phyloP scores from a whole-genome alignment of 2,797 vertebrate species.

The Balearica regulorum region DNA sequence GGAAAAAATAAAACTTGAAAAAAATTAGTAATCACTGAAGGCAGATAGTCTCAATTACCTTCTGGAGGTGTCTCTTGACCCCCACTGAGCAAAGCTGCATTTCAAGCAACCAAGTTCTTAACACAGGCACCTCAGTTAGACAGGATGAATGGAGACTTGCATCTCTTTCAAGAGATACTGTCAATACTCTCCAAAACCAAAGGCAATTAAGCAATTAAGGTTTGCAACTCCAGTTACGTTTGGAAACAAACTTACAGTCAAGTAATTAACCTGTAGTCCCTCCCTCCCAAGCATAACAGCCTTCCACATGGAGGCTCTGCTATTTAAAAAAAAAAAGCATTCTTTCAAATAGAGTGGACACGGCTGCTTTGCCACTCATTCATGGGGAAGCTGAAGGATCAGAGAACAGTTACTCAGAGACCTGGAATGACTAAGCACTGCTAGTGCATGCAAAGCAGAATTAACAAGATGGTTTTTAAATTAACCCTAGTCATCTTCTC shows the following conservation, averaged over 20 bases:
- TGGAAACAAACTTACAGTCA: constrained; percentile 44
- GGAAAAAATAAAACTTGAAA: background rate
- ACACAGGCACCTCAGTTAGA: constrained; percentile 62
- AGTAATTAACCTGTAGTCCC: constrained; percentile 29
- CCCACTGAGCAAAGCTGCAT: background rate
- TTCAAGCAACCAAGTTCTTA: constrained; percentile 29
- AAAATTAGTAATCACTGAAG: background rate
- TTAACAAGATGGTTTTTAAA: constrained; percentile 45
- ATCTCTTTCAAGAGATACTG: background rate
- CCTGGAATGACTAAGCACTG: constrained; percentile 65
- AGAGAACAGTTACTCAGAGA: constrained; percentile 59
- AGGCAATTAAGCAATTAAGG: constrained; percentile 13
- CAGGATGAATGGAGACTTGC: constrained; percentile 51
- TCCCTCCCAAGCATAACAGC: constrained; percentile 38
- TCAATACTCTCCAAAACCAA: constrained; percentile 27
- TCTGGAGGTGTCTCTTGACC: background rate
- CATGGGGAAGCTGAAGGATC: constrained; percentile 46
- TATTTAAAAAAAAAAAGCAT: background rate
- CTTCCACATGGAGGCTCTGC: background rate
- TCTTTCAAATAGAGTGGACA: constrained; percentile 27
- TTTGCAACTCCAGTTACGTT: constrained; percentile 28
- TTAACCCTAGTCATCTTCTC: constrained; percentile 65
- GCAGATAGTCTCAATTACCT: constrained; percentile 14
- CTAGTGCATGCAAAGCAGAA: constrained; percentile 67
- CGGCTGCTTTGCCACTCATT: constrained; percentile 42